A percentile compares a stretch with the other conserved stretches of the same genome.
Evolutionary conservation across 2,113 vertebrate species (phyloP).

Genomic region (Lycaon pictus): DNA sequence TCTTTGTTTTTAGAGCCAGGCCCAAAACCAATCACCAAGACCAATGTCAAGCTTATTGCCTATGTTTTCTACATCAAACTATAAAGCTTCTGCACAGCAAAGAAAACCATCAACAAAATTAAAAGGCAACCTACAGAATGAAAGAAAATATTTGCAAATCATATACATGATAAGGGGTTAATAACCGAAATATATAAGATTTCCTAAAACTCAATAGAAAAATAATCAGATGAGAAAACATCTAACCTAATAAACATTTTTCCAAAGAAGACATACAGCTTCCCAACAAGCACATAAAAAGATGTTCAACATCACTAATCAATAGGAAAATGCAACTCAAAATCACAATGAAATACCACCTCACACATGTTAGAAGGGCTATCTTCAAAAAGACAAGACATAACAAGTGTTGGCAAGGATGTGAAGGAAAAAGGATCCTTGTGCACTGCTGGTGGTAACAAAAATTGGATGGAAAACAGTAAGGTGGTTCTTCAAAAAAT

Average conservation of each 20-base stretch:
- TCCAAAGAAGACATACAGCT: neutral
- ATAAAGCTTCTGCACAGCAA: neutral
- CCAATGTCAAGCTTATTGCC: neutral
- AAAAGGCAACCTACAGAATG: neutral
- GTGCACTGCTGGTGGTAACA: neutral
- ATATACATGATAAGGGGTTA: neutral
- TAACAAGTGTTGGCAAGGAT: neutral
- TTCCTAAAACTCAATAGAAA: neutral
- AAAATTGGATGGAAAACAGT: neutral
- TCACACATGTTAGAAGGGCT: neutral
- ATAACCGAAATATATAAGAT: neutral
- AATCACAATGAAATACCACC: neutral
- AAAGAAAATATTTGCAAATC: neutral
- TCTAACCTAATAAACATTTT: neutral
- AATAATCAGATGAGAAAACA: neutral
- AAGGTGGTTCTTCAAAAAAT: neutral
- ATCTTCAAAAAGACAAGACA: neutral
- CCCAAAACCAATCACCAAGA: neutral
- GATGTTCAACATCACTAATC: neutral
- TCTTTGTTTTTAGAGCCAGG: neutral
- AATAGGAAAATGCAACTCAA: neutral
- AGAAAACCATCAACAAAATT: neutral
- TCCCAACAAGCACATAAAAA: neutral
- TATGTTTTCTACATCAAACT: neutral
- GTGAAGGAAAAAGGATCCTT: neutral